Evolutionary conservation across 2,888 invertebrate species (phyloP).

Genomic region (Tetrapedia diversipes): DNA sequence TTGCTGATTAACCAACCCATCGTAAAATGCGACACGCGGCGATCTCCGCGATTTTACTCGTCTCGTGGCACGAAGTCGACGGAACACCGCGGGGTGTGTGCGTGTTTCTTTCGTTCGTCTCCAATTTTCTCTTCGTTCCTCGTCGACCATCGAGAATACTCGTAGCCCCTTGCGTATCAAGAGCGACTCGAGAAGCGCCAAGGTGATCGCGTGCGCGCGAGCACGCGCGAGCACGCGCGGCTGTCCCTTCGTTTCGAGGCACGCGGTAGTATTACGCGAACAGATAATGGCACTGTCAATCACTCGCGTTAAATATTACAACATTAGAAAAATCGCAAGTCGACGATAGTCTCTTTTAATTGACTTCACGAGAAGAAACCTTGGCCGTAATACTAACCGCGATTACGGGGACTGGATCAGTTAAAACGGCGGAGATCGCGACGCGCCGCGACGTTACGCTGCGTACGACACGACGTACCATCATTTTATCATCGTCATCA

Average conservation of each 20-base stretch:
- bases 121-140: no score
- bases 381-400: slow-evolving; percentile 64
- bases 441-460: slow-evolving; percentile 34
- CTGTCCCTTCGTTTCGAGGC: slow-evolving; percentile 14
- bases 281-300: slow-evolving; percentile 72
- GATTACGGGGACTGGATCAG: slow-evolving; percentile 29
- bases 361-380: slow-evolving; percentile 70
- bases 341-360: slow-evolving; percentile 73
- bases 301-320: slow-evolving; percentile 72
- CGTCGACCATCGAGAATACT: no score
- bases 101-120: no score
- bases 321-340: slow-evolving; percentile 72
- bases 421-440: slow-evolving; percentile 74
- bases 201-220: neutral
- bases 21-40: slow-evolving; percentile 52
- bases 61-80: no score
- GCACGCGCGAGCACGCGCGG: neutral
- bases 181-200: no score
- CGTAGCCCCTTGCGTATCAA: no score
- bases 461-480: neutral
- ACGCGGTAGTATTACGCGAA: slow-evolving; percentile 70
- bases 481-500: no score
- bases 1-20: slow-evolving; percentile 3
- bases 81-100: neutral
- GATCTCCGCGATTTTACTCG: slow-evolving; percentile 77